Evolutionary conservation across 2,797 vertebrate genomes (phyloP), one percentile per base, ranked within the genome.

Genomic region (Rhynchonycteris naso): DNA sequence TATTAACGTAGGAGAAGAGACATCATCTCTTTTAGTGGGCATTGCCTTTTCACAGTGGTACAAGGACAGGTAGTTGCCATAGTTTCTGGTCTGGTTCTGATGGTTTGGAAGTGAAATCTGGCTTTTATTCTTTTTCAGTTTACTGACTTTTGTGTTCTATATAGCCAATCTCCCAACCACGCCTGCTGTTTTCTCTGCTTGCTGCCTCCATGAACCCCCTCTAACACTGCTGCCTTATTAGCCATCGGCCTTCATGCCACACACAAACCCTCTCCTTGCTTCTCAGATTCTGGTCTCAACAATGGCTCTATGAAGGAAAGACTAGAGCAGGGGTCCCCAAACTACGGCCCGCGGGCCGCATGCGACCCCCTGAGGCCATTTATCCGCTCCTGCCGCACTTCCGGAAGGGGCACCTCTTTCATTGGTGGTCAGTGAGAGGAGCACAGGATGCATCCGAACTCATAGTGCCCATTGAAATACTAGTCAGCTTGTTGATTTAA

Each of bases 81-180:
- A 99, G 98, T 99, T 99, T 93, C 95, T 98, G 71, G 99, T 99
- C 98, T 99, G 99, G 97, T 99, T 99, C 95, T 98, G 97, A 97
- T 86, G 38, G 28, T 54, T 43, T 50, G 35, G 66, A 50, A 66
- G 38, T 19, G 30, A 76, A 66, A 59, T 52, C 1, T 79, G 47
- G 11, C 28, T 80, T n/a, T 47, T 12, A 19, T 50, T 72, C 72
- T 22, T 22, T 72, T 66, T 72, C 7, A 14, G 2, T 10, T 15
- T 71, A 58, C 50, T 80, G 19, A 58, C 28, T 69, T 56, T 30
- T 52, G 4, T 26, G 38, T 28, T 22, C 28, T 43, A 3, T 76
- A 30, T 33, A 56, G 33, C 75, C 68, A 38, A 19, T 54, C 56
- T 88, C 54, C 30, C 56, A 56, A 26, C 33, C 54, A 63, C 1